Evolutionary conservation across 2,113 vertebrate species (phyloP).

Genomic region (Rhineura floridana): DNA sequence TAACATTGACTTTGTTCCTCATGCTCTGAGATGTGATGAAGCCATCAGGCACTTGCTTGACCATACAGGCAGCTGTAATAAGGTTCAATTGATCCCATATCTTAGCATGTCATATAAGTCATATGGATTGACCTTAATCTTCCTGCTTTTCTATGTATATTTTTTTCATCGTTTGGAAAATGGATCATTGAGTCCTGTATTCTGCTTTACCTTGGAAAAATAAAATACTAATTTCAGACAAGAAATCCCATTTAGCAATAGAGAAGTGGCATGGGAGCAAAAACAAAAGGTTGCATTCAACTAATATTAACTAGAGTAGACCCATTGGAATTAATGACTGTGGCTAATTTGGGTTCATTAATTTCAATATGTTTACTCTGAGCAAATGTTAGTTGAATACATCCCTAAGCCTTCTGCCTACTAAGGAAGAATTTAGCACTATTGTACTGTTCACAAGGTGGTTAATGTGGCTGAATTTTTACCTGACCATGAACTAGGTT

Average conservation of each 20-base stretch:
- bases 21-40: background rate
- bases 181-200: background rate
- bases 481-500: background rate
- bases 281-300: too few relatives aligned
- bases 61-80: background rate
- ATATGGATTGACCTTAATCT: background rate
- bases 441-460: background rate
- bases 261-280: background rate
- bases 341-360: too few relatives aligned
- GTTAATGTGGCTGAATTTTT: background rate
- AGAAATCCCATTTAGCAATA: background rate
- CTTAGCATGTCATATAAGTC: background rate
- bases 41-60: background rate
- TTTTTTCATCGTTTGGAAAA: background rate
- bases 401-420: background rate
- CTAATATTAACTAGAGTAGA: too few relatives aligned
- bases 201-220: background rate
- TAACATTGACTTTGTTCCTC: constrained; percentile 1
- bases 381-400: too few relatives aligned
- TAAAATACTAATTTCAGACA: background rate
- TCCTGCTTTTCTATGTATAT: too few relatives aligned
- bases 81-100: background rate
- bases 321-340: too few relatives aligned
- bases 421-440: background rate
- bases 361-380: too few relatives aligned